phyloP scores from a whole-genome alignment of 1,140 invertebrate genomes.

The Bombus pascuorum region DNA sequence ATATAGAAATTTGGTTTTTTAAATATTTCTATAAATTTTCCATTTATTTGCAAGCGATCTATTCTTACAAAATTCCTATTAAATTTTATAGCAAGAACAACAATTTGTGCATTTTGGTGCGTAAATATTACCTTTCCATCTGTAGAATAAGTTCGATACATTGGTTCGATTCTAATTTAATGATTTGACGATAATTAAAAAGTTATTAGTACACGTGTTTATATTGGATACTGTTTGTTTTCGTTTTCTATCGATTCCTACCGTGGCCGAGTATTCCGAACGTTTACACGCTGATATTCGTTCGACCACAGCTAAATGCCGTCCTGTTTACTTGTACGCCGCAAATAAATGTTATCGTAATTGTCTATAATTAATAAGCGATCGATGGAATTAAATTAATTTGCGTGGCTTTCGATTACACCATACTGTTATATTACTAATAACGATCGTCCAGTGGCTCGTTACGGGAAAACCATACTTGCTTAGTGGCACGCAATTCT shows the following conservation, averaged over 20 bases:
- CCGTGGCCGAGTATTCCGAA: not conserved
- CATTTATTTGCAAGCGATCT: no score
- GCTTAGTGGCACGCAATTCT: not conserved
- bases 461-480: not conserved
- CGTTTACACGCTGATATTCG: constrained; percentile 29
- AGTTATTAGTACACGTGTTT: not conserved
- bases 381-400: constrained; percentile 31
- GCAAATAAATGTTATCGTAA: constrained; percentile 39
- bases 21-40: not conserved
- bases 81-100: not conserved
- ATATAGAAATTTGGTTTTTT: no score
- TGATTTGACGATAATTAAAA: not conserved
- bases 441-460: not conserved
- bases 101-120: not conserved
- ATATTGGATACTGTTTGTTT: not conserved
- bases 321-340: not conserved
- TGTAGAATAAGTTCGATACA: not conserved
- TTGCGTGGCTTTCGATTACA: constrained; percentile 15
- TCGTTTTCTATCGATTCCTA: not conserved
- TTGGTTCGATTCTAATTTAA: not conserved
- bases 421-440: constrained; percentile 2
- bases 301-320: constrained; percentile 3
- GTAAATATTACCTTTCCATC: not conserved
- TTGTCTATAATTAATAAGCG: constrained; percentile 40
- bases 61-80: not conserved